phyloP scores from a whole-genome alignment of 2,888 invertebrate species.

The Parascotia fuliginaria region DNA sequence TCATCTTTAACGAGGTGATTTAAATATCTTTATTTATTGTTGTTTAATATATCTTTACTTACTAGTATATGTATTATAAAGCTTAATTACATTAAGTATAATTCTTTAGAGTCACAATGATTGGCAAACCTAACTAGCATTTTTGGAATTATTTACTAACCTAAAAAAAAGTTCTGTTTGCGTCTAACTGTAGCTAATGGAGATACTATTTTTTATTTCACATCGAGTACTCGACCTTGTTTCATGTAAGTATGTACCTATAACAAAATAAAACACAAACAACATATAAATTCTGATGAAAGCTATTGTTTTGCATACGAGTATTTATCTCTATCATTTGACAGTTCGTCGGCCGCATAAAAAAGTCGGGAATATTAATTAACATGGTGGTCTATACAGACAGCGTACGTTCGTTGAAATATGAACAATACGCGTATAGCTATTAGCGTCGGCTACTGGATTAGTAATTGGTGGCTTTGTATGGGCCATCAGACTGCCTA shows the following conservation, averaged over 20 bases:
- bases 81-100: too few relatives aligned
- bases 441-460: constrained; percentile 47
- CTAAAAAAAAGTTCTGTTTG: not conserved
- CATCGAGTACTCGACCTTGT: too few relatives aligned
- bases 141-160: too few relatives aligned
- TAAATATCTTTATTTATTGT: constrained; percentile 8
- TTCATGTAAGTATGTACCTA: too few relatives aligned
- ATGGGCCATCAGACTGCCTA: constrained; percentile 62
- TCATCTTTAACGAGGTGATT: constrained; percentile 12
- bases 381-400: constrained; percentile 33
- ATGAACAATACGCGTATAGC: constrained; percentile 47
- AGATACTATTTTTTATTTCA: not conserved
- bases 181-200: not conserved
- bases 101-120: too few relatives aligned
- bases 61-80: too few relatives aligned
- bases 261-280: not conserved
- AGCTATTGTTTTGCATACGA: too few relatives aligned
- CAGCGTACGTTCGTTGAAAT: constrained; percentile 38
- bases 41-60: constrained; percentile 17
- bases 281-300: not conserved
- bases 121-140: too few relatives aligned
- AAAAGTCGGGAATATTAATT: constrained; percentile 40
- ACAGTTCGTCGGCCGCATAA: constrained; percentile 33
- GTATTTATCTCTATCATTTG: constrained; percentile 33
- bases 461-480: constrained; percentile 72